Percentiles rank a stretch among this genome's conserved stretches.
These are phyloP conservation scores for Melanchra persicariae DNA, from an alignment of 2,888 invertebrate species.

Conservation along the genomic window DNA sequence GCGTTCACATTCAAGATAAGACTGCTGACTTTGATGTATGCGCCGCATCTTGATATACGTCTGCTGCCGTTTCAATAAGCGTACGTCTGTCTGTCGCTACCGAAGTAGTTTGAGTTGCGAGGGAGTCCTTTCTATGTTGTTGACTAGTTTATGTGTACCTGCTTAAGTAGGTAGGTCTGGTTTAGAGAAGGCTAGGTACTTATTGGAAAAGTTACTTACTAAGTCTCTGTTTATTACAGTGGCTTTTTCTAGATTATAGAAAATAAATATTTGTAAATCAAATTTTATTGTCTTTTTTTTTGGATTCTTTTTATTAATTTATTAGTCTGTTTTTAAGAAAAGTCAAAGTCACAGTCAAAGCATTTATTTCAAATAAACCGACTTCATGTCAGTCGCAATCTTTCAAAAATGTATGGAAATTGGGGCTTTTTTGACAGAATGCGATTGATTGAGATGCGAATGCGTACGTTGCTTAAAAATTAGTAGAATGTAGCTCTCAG, in stretches of 20 bases:
- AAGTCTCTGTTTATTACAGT: background rate
- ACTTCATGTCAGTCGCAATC: no score
- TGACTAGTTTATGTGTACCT: conserved; percentile 31
- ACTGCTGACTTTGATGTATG: conserved; percentile 83
- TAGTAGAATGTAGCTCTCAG: no score
- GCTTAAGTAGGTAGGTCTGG: conserved; percentile 6
- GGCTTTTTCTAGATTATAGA: background rate
- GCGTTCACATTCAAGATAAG: conserved; percentile 75
- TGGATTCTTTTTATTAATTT: no score
- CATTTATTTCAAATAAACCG: no score
- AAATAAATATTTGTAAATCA: no score
- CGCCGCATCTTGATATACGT: conserved; percentile 80
- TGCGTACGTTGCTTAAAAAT: no score
- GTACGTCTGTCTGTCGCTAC: conserved; percentile 68
- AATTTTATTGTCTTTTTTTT: no score
- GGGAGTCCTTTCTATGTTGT: conserved; percentile 49
- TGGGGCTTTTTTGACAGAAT: no score
- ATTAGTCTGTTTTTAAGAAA: no score
- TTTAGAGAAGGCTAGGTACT: background rate
- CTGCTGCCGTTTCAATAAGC: conserved; percentile 76
- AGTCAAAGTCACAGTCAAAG: no score
- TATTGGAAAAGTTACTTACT: conserved; percentile 14
- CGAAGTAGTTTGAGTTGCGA: conserved; percentile 64
- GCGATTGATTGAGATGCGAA: no score
- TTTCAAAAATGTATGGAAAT: no score